Evolutionary conservation across 1,140 invertebrate genomes (phyloP).

Genomic region (Aradophagus sp.): DNA sequence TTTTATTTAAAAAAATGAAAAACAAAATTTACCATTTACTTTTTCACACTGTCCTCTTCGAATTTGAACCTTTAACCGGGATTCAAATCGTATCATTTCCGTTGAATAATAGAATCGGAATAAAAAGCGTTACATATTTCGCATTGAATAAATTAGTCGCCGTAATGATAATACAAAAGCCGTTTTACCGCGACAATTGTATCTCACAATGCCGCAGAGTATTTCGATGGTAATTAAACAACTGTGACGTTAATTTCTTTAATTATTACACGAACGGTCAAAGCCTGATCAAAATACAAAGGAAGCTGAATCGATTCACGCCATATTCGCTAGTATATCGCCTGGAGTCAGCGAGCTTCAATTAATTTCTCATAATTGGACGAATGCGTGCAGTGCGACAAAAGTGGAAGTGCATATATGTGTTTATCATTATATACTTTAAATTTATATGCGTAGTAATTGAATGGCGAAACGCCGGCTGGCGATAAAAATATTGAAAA

Average conservation of each 20-base stretch:
- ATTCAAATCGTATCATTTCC: no score
- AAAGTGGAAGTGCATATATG: slow-evolving; percentile 42
- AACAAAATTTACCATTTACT: no score
- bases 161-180: slow-evolving; percentile 53
- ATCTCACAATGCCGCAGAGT: slow-evolving; percentile 39
- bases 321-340: slow-evolving; percentile 53
- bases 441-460: slow-evolving; percentile 23
- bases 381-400: slow-evolving; percentile 47
- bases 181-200: slow-evolving; percentile 49
- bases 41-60: no score
- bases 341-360: slow-evolving; percentile 54
- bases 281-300: slow-evolving; percentile 61
- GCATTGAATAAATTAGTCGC: slow-evolving; percentile 56
- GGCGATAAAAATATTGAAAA: no score
- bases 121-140: slow-evolving; percentile 43
- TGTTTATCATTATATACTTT: slow-evolving; percentile 45
- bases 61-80: no score
- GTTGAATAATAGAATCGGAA: no score
- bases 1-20: no score
- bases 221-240: slow-evolving; percentile 54
- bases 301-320: slow-evolving; percentile 58
- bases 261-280: slow-evolving; percentile 60
- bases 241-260: slow-evolving; percentile 58
- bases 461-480: no score
- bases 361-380: slow-evolving; percentile 61